phyloP scores from a whole-genome alignment of 1,140 invertebrate genomes.

The Drosophila auraria region DNA sequence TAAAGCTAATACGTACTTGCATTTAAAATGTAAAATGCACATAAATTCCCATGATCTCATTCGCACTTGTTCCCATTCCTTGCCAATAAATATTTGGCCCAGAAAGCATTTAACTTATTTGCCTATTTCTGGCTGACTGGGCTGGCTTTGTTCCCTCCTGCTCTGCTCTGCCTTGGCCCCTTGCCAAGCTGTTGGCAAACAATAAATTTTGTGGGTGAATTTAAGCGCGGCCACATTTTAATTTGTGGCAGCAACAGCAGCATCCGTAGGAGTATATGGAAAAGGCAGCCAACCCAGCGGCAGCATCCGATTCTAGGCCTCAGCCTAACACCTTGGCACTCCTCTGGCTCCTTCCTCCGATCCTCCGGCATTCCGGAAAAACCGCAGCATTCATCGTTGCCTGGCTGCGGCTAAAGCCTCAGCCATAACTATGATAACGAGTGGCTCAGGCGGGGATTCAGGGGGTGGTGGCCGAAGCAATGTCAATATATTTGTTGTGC shows the following conservation, averaged over 20 bases:
- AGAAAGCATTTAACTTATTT: constrained; percentile 77
- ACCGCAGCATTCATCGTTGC: constrained; percentile 77
- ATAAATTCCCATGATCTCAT: constrained; percentile 32
- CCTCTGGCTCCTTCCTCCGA: constrained; percentile 1
- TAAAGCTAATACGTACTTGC: not conserved
- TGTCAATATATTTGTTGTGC: constrained; percentile 82
- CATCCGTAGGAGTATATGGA: constrained; percentile 6
- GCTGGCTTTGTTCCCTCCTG: constrained; percentile 37
- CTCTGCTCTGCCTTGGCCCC: constrained; percentile 32
- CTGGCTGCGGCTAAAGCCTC: constrained; percentile 48
- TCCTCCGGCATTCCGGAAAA: constrained; percentile 20
- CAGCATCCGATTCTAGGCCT: constrained; percentile 28
- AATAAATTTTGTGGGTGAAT: constrained; percentile 75
- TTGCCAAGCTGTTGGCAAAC: constrained; percentile 61
- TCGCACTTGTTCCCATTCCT: constrained; percentile 28
- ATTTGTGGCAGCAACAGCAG: constrained; percentile 68
- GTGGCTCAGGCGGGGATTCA: constrained; percentile 20
- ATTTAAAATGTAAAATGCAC: constrained; percentile 4
- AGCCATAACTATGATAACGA: constrained; percentile 64
- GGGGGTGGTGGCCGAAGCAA: constrained; percentile 23
- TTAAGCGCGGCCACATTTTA: constrained; percentile 76
- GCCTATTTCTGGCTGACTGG: constrained; percentile 56
- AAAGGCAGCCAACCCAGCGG: constrained; percentile 1
- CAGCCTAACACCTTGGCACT: constrained; percentile 58
- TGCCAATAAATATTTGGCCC: constrained; percentile 61